These are phyloP conservation scores for Siderastrea siderea DNA, from an alignment of 92 coral and sea anemone species.

Conservation along the genomic window DNA sequence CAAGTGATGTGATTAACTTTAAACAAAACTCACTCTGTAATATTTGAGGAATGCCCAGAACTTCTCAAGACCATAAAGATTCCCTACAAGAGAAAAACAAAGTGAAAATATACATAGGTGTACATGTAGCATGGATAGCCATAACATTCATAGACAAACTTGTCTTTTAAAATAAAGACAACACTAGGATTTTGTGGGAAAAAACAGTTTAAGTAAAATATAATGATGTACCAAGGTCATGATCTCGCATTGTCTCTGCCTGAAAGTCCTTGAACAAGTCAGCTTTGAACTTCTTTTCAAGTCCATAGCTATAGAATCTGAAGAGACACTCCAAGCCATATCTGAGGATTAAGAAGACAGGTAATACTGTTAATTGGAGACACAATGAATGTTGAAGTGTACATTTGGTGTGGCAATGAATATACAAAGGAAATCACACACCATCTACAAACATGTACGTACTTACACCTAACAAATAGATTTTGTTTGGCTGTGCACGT, in stretches of 20 bases:
- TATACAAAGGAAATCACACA: no score
- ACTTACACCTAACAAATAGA: no score
- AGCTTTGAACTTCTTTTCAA: slow-evolving; percentile 90
- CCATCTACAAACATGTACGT: no score
- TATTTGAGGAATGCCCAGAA: slow-evolving; percentile 99
- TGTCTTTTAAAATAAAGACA: no score
- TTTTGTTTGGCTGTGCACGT: no score
- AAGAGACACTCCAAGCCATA: slow-evolving; percentile 98
- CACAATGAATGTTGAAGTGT: no score
- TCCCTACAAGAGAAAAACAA: slow-evolving; percentile 65
- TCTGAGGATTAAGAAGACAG: slow-evolving; percentile 38
- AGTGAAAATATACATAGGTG: not conserved
- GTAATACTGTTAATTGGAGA: no score
- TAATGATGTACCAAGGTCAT: slow-evolving; percentile 80
- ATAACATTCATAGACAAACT: no score
- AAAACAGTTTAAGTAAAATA: not conserved
- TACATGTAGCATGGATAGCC: not conserved
- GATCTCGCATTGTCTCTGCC: slow-evolving; percentile 91
- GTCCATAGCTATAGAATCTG: slow-evolving; percentile 94
- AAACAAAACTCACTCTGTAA: slow-evolving; percentile 75
- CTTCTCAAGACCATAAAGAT: slow-evolving; percentile 96
- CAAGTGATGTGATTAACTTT: no score
- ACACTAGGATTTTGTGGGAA: not conserved
- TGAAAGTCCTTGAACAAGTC: slow-evolving; percentile 95
- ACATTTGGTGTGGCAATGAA: no score